A percentile compares a stretch with the other conserved stretches of the same genome.
Evolutionary conservation across 2,797 vertebrate genomes (phyloP).

Genomic region (Hemitrygon akajei): DNA sequence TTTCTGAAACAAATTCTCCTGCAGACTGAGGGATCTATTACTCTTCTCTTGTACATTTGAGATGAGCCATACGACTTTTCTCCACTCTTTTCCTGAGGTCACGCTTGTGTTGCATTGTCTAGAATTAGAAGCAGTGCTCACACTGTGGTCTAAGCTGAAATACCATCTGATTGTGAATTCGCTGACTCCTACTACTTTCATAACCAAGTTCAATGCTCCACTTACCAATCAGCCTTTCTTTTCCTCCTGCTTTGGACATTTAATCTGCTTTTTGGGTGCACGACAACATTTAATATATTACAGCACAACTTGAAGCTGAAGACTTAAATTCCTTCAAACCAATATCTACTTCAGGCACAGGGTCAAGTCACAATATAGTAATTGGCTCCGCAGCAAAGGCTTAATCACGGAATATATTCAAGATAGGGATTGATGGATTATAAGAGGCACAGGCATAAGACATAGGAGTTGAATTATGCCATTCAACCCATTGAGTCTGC

Average conservation of each 20-base stretch:
- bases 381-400: too few relatives aligned
- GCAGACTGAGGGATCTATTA: not conserved
- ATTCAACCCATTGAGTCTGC: too few relatives aligned
- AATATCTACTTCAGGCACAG: not conserved
- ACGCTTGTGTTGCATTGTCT: not conserved
- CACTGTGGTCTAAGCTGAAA: not conserved
- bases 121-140: not conserved
- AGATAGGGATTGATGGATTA: too few relatives aligned
- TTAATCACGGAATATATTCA: too few relatives aligned
- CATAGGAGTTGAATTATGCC: too few relatives aligned
- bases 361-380: not conserved
- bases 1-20: not conserved
- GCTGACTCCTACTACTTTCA: not conserved
- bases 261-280: not conserved
- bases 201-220: not conserved
- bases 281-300: not conserved
- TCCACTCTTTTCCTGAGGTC: not conserved
- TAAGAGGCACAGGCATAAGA: too few relatives aligned
- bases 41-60: not conserved
- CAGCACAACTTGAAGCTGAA: not conserved
- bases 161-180: not conserved
- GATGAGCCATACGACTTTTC: not conserved
- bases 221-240: not conserved
- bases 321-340: not conserved
- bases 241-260: not conserved